Evolutionary conservation across 2,888 invertebrate genomes (phyloP), one percentile per base, ranked within the genome.

Genomic region (Parelbella ahira): DNA sequence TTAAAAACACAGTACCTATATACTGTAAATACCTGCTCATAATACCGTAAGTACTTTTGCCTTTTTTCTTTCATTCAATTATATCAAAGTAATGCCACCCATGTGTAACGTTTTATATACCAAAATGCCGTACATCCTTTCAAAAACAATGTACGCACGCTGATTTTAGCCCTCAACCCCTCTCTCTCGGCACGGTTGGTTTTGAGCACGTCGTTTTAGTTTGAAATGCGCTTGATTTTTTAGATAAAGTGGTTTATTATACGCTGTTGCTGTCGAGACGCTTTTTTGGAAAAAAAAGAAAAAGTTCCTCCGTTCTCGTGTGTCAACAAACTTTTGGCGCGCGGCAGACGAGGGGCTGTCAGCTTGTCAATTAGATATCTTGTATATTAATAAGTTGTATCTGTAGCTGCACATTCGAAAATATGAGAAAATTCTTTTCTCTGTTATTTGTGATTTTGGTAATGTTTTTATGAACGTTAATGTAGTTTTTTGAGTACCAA

Each of bases 181-280:
- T 65, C 54, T 63, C 68, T 65, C 62, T 59, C 65, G 60, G 62
- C 60, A 61, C 63, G 41, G 37, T 45, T 51, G 60, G 63, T 55
- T 56, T 59, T 60, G 49, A 58, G 11, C 34, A 33, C 60, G 60
- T 56, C 55, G 59, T 58, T 63, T 60, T 55, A 54, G 55, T 53
- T 19, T 59, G 60, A 70, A 69, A 67, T 53, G 57, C 58, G 61
- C 65, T 69, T 71, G 70, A 75, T 75, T 80, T 76, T 74, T 70
- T 73, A 66, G 68, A 74, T 70, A 74, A 74, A 64, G 62, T 67
- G 57, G 68, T 72, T 68, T 66, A 32, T 41, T 24, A 65, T 66
- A 50, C 63, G 49, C 44, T 52, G 58, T 59, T 56, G 63, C 62
- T 60, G 69, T 50, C 55, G 62, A 63, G 63, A 60, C 63, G 60